These are phyloP conservation scores for Cryptomyrus ogoouensis DNA, from an alignment of 2,113 vertebrate genomes.

Conservation along the genomic window DNA sequence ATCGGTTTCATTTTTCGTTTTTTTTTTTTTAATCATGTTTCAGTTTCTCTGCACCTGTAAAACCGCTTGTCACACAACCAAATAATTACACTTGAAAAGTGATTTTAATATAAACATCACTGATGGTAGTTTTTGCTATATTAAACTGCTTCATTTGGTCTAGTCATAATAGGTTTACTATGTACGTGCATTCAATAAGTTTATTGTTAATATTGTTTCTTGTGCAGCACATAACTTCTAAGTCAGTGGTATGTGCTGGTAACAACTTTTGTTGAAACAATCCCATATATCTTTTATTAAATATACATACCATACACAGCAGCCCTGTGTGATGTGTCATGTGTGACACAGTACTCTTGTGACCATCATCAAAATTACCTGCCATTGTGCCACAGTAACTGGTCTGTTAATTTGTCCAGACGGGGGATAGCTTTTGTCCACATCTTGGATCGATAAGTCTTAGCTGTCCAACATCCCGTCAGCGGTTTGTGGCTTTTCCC, in stretches of 20 bases:
- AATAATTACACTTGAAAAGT: not conserved
- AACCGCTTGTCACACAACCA: not conserved
- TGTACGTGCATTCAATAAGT: not conserved
- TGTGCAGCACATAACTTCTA: not conserved
- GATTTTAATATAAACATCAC: not conserved
- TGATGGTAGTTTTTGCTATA: not conserved
- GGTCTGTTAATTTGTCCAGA: too few relatives aligned
- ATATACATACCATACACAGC: not conserved
- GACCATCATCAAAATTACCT: too few relatives aligned
- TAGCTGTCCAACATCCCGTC: not conserved
- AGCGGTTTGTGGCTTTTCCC: not conserved
- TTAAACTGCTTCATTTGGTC: not conserved
- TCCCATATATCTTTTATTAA: not conserved
- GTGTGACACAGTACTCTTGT: too few relatives aligned
- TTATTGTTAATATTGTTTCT: not conserved
- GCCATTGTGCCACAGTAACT: too few relatives aligned
- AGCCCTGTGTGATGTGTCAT: too few relatives aligned
- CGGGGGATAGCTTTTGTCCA: too few relatives aligned
- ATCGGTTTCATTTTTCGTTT: not conserved
- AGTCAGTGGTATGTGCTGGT: not conserved
- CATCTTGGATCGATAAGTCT: too few relatives aligned
- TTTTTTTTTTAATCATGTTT: not conserved
- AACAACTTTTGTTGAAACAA: not conserved
- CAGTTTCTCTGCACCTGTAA: not conserved
- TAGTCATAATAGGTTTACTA: not conserved